Base-by-base conservation (phyloP, 2,888 invertebrate species). In the Sphecodes monilicornis region DNA sequence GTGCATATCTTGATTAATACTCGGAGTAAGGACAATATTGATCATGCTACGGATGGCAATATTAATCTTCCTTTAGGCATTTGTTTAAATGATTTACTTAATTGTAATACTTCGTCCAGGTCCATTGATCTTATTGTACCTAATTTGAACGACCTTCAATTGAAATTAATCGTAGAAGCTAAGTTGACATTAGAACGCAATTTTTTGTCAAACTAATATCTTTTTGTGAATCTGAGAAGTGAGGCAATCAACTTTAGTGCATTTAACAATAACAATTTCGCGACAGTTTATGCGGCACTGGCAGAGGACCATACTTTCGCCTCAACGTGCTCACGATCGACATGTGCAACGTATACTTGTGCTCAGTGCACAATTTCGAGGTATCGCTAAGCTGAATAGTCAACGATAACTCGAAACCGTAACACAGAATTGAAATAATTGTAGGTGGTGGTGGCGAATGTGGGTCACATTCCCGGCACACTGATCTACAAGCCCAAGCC, bases 381-480 rank as follows among this genome's bases (percentile, higher is more conserved):
- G 95, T 97, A 88, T 96, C 16, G 13, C 57, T 6, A 3, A 60
- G 26, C 57, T 16, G 11, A n/a, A n/a, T n/a, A 29, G 16, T 6
- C 5, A 6, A 60, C 57, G 26, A 29, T 60, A 26, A 60, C 16
- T 16, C 6, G 6, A 60, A 60, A 32, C 64, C 16, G 8, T 64
- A 32, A 32, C 57, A 60, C 29, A 18, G 3, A 69, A 69, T 70
- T 11, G 36, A 43, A n/a, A 32, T 10, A 1, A 29, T 10, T 0
- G 26, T 36, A 94, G 94, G 76, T 94, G 43, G 85, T 93, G 32
- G 92, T 90, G 43, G 87, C 73, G 29, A 93, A 93, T 91, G 85
- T 89, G 95, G 97, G 97, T 13, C 95, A 96, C 86, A 96, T 97
- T 86, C 95, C 96, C 81, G 97, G 96, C 2, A 95, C 95, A 0